Base-by-base conservation (phyloP, 2,888 invertebrate species). In the Apeira syringaria region DNA sequence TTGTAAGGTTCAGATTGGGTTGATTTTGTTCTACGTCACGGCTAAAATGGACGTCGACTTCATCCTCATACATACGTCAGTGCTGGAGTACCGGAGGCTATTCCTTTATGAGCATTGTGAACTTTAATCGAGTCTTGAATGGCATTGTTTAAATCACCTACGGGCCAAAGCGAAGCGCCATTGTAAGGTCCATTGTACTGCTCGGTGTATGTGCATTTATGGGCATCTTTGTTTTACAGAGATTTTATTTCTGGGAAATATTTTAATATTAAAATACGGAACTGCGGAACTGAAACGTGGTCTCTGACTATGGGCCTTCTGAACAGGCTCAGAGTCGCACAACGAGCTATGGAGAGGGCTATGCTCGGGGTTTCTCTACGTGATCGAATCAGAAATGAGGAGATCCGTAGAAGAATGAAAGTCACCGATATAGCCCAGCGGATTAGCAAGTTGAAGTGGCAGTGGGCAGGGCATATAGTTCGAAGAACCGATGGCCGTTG, bases 21-120 rank as follows among this genome's bases (percentile, higher is more conserved):
- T 57, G 48, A 3, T 35, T 27, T 1, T 3, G 11, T 28, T 31
- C 27, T 35, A 27, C 6, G 30, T n/a, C 44, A 27, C 17, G 31
- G 38, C 27, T 43, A 48, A 53, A 40, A 53, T 47, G 48, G 25
- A 28, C 39, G 27, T 45, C 47, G 44, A 47, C 53, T 52, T 56
- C 54, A 62, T 69, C 67, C 69, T 70, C 71, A 74, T 79, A 80
- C 82, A 79, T 68, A 75, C 75, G 72, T 80, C 71, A 68, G 65
- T 65, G 53, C 68, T 63, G 64, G 64, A 73, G 69, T 62, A 73
- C 82, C 76, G 47, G 59, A 56, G 75, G 79, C 75, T 61, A 74
- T 83, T 78, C 77, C 81, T 80, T 85, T 80, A 82, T 81, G 84
- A 85, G 81, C 80, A 78, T 84, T 86, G 84, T 86, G 84, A 78